Percentiles rank a stretch among this genome's conserved stretches.
Evolutionary conservation across 2,888 invertebrate genomes (phyloP).

Genomic region (Lithodes maja): DNA sequence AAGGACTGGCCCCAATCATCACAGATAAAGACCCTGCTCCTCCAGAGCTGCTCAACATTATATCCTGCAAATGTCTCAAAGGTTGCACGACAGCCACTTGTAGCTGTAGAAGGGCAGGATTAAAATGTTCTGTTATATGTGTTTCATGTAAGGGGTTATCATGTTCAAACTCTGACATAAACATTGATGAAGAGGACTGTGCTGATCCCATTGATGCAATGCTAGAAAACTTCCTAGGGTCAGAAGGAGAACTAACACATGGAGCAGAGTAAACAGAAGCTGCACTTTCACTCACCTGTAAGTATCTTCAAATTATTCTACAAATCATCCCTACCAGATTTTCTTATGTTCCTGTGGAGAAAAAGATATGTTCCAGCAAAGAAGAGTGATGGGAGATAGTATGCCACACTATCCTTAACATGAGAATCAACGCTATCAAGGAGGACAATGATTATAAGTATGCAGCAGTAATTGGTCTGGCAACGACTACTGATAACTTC

Average conservation of each 20-base stretch:
- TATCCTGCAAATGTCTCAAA: conserved; percentile 50
- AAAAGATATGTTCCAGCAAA: background rate
- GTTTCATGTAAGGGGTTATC: conserved; percentile 40
- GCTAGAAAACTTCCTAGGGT: conserved; percentile 24
- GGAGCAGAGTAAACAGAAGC: conserved; percentile 15
- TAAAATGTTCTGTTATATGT: conserved; percentile 44
- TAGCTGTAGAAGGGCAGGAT: conserved; percentile 43
- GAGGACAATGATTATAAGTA: background rate
- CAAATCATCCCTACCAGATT: conserved; percentile 11
- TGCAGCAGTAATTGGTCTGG: background rate
- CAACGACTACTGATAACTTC: background rate
- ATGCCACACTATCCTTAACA: background rate
- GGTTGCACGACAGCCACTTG: conserved; percentile 42
- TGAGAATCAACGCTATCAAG: background rate
- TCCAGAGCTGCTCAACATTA: conserved; percentile 42
- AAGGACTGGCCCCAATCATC: conserved; percentile 45
- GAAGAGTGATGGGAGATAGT: background rate
- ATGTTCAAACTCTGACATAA: conserved; percentile 35
- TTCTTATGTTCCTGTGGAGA: conserved; percentile 13
- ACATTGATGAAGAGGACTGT: conserved; percentile 38
- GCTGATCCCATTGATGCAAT: conserved; percentile 38
- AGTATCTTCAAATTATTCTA: conserved; percentile 7
- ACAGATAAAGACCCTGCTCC: conserved; percentile 41
- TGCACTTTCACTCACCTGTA: background rate
- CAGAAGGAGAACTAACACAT: conserved; percentile 21